Evolutionary conservation across 1,140 invertebrate species (phyloP).

Genomic region (Metopolophium dirhodum): DNA sequence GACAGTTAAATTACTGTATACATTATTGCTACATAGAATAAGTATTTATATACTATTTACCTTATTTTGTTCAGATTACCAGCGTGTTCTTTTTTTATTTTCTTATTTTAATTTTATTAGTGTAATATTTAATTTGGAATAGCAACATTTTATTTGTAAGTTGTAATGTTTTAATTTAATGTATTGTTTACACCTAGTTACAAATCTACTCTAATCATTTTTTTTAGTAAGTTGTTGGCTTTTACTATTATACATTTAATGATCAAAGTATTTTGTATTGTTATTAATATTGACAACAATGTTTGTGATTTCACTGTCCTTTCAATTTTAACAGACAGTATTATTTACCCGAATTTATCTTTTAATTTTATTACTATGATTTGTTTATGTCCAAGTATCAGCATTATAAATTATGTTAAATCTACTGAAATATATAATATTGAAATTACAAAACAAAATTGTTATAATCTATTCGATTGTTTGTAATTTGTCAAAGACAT

Average conservation of each 20-base stretch:
- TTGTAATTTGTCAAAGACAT: neutral
- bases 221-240: neutral
- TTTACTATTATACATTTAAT: neutral
- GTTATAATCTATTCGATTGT: neutral
- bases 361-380: neutral
- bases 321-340: neutral
- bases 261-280: constrained; percentile 22
- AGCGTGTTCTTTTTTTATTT: neutral
- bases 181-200: neutral
- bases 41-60: neutral
- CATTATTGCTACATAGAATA: neutral
- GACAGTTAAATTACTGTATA: neutral
- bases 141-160: neutral
- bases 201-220: neutral
- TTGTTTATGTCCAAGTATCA: neutral
- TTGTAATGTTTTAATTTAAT: neutral
- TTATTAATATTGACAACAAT: neutral
- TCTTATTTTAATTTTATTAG: neutral
- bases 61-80: neutral
- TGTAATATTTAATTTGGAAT: neutral
- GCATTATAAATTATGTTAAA: neutral
- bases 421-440: neutral
- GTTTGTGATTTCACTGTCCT: neutral
- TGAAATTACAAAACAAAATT: neutral
- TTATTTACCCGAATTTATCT: neutral